Base-by-base conservation (phyloP, 2,113 vertebrate genomes). In the Ceyx melanurus region DNA sequence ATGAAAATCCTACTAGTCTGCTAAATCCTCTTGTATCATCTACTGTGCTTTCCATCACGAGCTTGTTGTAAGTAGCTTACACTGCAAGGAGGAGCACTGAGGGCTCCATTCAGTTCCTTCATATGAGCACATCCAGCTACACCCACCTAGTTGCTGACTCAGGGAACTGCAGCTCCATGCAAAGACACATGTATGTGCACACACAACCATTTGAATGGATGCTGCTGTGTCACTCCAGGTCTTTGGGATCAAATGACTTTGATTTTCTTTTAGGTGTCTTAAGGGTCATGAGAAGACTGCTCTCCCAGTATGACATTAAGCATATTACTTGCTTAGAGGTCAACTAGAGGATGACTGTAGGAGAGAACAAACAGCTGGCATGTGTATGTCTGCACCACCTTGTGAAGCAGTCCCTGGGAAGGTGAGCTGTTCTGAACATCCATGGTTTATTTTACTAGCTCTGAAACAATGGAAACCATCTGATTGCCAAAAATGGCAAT, bases 111-210 rank as follows among this genome's bases (percentile, higher is more conserved):
- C 33, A 25, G 53, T 13, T 61, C 57, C 80, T 76, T 61, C 58
- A 0, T 1, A 17, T 0, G 25, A 76, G 35, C n/a, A 13, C 5
- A n/a, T 16, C 10, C 83, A 40, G 62, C 31, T 29, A 22, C 40
- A 58, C 15, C 40, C 26, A 42, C 0, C n/a, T 22, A 29, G 50
- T 5, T 1, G 3, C 10, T 0, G 1, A n/a, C 40, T 43, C 3
- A 1, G 2, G 1, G 12, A 54, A 40, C 21, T 25, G 54, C 66
- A 57, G 10, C 29, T 50, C n/a, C 43, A 64, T 0, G 4, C 25
- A 7, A 11, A 3, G 15, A 28, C 25, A 19, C 5, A 12, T 7
- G 8, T 5, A 9, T 3, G 43, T 4, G 15, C 16, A 28, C 13
- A 33, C 15, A 25, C 25, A 14, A 13, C 33, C 28, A 16, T n/a